Evolutionary conservation across 2,888 invertebrate genomes (phyloP).

Genomic region (Tribolium freemani): DNA sequence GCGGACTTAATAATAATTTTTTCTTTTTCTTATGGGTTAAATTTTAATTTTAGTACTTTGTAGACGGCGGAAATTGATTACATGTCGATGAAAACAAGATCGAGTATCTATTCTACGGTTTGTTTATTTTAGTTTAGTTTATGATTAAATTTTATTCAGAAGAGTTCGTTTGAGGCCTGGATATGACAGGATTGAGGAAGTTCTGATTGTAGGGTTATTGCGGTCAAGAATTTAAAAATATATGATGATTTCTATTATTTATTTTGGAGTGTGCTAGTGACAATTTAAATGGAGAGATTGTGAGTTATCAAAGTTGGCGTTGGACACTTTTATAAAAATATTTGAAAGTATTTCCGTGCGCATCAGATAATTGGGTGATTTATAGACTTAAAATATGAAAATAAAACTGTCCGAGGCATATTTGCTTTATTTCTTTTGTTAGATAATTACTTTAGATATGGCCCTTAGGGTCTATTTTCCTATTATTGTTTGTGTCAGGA

Average conservation of each 20-base stretch:
- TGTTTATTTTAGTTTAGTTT: not conserved
- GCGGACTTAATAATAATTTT: slow-evolving; percentile 17
- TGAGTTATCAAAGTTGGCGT: slow-evolving; percentile 33
- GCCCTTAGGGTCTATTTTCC: slow-evolving; percentile 44
- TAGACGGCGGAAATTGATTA: slow-evolving; percentile 12
- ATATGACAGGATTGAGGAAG: not conserved
- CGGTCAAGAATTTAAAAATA: slow-evolving; percentile 11
- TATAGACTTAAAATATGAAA: slow-evolving; percentile 43
- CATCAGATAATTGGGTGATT: slow-evolving; percentile 45
- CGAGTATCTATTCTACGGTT: not conserved
- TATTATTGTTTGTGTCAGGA: slow-evolving; percentile 37
- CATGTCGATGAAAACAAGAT: not conserved
- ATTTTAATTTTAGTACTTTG: slow-evolving; percentile 6
- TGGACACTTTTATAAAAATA: slow-evolving; percentile 24
- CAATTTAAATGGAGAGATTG: slow-evolving; percentile 31
- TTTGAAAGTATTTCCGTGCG: slow-evolving; percentile 33
- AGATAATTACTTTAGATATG: slow-evolving; percentile 46
- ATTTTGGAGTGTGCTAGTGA: slow-evolving; percentile 15
- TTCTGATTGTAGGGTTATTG: not conserved
- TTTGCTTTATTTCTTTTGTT: slow-evolving; percentile 45
- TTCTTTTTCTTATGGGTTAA: not conserved
- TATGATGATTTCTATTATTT: slow-evolving; percentile 8
- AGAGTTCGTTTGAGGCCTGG: not conserved
- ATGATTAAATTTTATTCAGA: not conserved
- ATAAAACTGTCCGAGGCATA: slow-evolving; percentile 44